Percentiles rank a stretch among this genome's conserved stretches.
These are phyloP conservation scores for Ganaspis sp. DNA, from an alignment of 1,140 invertebrate genomes.

Conservation along the genomic window DNA sequence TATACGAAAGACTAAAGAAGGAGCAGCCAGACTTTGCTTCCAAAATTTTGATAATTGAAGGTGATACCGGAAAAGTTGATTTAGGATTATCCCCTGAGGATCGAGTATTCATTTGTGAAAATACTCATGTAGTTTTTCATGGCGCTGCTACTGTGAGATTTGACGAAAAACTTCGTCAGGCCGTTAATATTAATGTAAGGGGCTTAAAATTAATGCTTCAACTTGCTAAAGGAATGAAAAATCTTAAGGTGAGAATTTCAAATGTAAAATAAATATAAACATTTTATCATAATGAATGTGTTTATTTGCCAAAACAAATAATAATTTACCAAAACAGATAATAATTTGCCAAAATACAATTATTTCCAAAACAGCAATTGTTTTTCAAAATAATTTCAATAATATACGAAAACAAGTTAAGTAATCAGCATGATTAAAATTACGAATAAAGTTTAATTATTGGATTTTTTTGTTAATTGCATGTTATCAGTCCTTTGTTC, in stretches of 20 bases:
- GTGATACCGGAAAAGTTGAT: slow-evolving; percentile 78
- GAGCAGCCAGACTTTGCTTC: slow-evolving; percentile 69
- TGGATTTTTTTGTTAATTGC: slow-evolving; percentile 10
- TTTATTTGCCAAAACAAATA: slow-evolving; percentile 20
- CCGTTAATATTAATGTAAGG: slow-evolving; percentile 79
- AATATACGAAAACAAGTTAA: too few species aligned
- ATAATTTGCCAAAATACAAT: too few species aligned
- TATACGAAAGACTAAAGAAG: slow-evolving; percentile 75
- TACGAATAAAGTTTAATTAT: too few species aligned
- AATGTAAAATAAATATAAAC: background rate
- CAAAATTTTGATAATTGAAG: slow-evolving; percentile 79
- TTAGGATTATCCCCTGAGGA: slow-evolving; percentile 79
- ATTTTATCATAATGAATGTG: slow-evolving; percentile 16
- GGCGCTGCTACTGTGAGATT: slow-evolving; percentile 93
- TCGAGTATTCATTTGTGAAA: slow-evolving; percentile 72
- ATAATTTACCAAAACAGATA: too few species aligned
- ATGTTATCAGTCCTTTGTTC: slow-evolving; percentile 63
- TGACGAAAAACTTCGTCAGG: slow-evolving; percentile 85
- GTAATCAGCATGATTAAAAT: too few species aligned
- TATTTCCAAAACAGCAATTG: too few species aligned
- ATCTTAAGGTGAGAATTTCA: slow-evolving; percentile 78
- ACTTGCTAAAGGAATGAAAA: slow-evolving; percentile 80
- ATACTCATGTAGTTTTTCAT: slow-evolving; percentile 87
- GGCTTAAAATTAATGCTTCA: slow-evolving; percentile 79
- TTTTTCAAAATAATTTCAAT: too few species aligned